Evolutionary conservation across 1,140 invertebrate species (phyloP), one percentile per base, ranked within the genome.

Genomic region (Pseudomyrmex concolor): DNA sequence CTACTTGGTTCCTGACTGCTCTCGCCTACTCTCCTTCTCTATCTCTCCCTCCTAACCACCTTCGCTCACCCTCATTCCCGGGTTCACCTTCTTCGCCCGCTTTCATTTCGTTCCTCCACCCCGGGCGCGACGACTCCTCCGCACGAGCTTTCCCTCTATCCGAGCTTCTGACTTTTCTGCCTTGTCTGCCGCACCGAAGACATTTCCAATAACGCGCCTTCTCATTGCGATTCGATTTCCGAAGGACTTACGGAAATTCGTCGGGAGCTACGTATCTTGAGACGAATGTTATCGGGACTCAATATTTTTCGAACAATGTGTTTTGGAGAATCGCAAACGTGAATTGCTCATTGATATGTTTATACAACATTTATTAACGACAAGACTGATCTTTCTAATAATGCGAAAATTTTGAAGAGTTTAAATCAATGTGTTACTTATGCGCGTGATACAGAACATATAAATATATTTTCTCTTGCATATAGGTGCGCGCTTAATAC

Each of bases 1-100:
- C 86, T 88, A 82, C 82, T 90, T 81, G 86, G 89, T 86, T 91
- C 72, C 76, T 85, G 50, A 85, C 89, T 73, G 83, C 73, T 48
- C 81, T 66, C 76, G 85, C 80, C 77, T 63, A 73, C 87, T 84
- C 83, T 66, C 78, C 10, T 17, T 77, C 63, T 73, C 80, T 77
- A n/a, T 25, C 66, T 83, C 43, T 67, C 43, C 57, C 71, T 68
- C 66, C 70, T 70, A 10, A 54, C 64, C 43, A 55, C 55, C 85
- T 83, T 84, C 59, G 22, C 57, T 34, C 55, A 73, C 63, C 66
- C 78, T 70, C 55, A 64, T 51, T 43, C 59, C 57, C 71, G 17
- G 17, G 13, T 73, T 48, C 63, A 70, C 59, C 87, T 84, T 80
- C 80, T 80, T 84, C 87, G 77, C 77, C 82, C 70, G 84, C 87